Percentiles rank a stretch among this genome's conserved stretches.
These are phyloP conservation scores for Saturnia pavonia DNA, from an alignment of 2,888 invertebrate species.

Conservation along the genomic window DNA sequence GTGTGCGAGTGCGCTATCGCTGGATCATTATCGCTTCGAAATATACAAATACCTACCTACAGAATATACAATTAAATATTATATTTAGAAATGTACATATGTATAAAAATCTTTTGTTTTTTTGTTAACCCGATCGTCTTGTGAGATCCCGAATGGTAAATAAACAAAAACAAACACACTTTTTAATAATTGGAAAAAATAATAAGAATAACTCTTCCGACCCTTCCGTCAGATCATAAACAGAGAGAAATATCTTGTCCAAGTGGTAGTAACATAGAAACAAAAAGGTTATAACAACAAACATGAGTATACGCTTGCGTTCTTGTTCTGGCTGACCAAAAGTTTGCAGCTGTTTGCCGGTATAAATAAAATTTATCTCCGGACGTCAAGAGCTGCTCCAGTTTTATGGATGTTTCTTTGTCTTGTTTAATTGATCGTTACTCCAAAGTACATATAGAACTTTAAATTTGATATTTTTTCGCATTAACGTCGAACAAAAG, in stretches of 20 bases:
- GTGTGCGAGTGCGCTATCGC: too few species aligned
- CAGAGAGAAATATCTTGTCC: slow-evolving; percentile 41
- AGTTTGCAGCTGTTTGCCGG: slow-evolving; percentile 78
- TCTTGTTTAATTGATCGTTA: slow-evolving; percentile 32
- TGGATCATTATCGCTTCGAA: too few species aligned
- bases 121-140: slow-evolving; percentile 37
- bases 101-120: slow-evolving; percentile 18
- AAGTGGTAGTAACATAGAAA: slow-evolving; percentile 58
- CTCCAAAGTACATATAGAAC: background rate
- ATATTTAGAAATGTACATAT: background rate
- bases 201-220: slow-evolving; percentile 44
- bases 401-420: slow-evolving; percentile 52
- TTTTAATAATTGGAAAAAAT: slow-evolving; percentile 28
- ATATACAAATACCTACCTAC: too few species aligned
- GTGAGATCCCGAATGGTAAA: slow-evolving; percentile 48
- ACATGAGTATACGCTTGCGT: slow-evolving; percentile 62
- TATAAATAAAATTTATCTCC: slow-evolving; percentile 80
- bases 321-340: slow-evolving; percentile 76
- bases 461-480: background rate
- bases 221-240: slow-evolving; percentile 50
- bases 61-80: background rate
- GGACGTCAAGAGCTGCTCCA: slow-evolving; percentile 66
- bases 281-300: slow-evolving; percentile 68
- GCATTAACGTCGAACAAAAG: background rate
- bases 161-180: slow-evolving; percentile 26